phyloP scores from a whole-genome alignment of 2,797 vertebrate genomes.

The Anguilla pacifica region DNA sequence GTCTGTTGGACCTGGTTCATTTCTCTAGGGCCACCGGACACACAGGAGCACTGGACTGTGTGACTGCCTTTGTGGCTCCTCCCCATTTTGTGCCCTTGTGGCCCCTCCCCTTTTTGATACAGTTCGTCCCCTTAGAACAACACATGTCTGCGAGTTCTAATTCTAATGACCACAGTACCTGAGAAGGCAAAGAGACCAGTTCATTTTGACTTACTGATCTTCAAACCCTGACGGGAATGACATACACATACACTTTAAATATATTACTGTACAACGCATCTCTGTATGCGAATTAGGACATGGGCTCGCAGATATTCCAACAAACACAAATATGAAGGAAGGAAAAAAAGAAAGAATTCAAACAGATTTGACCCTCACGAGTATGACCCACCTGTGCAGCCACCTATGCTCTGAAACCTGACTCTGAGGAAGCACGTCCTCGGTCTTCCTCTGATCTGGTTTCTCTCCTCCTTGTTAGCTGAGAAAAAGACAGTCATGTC shows the following conservation, averaged over 20 bases:
- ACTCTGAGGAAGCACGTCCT: background rate
- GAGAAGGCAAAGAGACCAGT: background rate
- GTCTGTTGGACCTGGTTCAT: slow-evolving; percentile 17
- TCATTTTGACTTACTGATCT: background rate
- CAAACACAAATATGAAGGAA: background rate
- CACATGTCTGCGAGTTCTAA: background rate
- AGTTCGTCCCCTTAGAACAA: background rate
- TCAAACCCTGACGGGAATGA: too few species aligned
- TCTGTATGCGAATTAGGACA: background rate
- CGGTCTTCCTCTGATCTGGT: background rate
- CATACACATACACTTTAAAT: background rate
- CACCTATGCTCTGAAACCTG: background rate
- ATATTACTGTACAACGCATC: background rate
- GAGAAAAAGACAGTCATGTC: background rate
- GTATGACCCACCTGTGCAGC: background rate
- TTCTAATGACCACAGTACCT: background rate
- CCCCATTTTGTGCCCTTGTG: too few species aligned
- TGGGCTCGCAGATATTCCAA: background rate
- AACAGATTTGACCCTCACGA: background rate
- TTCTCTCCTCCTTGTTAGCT: background rate
- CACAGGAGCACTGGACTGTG: background rate
- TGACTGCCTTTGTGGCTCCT: background rate
- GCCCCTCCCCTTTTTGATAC: background rate
- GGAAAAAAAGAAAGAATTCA: background rate
- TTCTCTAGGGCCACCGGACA: slow-evolving; percentile 40